phyloP scores from a whole-genome alignment of 2,113 vertebrate genomes.

The Saguinus imperator region DNA sequence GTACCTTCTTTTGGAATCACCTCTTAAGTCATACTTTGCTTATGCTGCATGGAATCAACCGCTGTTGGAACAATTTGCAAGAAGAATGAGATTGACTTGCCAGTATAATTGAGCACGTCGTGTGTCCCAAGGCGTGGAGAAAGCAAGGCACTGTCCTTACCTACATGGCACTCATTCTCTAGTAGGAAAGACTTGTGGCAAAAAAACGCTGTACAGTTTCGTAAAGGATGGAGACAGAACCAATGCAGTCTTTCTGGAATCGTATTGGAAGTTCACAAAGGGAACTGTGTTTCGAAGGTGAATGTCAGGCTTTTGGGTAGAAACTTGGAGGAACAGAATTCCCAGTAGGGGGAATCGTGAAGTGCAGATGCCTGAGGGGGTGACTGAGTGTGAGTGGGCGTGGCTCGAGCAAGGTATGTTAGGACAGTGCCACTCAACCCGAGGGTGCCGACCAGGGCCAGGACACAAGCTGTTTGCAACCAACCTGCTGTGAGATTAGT shows the following conservation, averaged over 20 bases:
- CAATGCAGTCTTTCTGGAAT: not conserved
- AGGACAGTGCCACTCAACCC: no score
- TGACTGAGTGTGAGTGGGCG: not conserved
- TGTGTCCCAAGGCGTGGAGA: not conserved
- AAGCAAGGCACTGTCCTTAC: not conserved
- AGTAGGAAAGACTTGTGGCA: not conserved
- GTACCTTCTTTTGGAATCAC: not conserved
- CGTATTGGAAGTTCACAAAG: not conserved
- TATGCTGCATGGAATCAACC: not conserved
- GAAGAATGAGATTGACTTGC: not conserved
- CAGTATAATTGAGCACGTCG: not conserved
- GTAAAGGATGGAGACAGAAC: not conserved
- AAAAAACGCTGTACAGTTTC: not conserved
- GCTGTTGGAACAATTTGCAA: not conserved
- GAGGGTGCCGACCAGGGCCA: no score
- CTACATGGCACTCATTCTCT: not conserved
- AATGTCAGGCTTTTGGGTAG: not conserved
- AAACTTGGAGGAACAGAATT: not conserved
- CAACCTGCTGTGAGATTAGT: not conserved
- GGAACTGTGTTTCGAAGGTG: not conserved
- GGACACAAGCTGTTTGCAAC: accelerated
- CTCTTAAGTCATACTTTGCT: not conserved
- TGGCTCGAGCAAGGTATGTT: not conserved
- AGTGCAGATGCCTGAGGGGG: not conserved
- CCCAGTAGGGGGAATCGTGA: not conserved